Conservation (phyloP, 1,140 invertebrate genomes). For the Musca vetustissima region DNA sequence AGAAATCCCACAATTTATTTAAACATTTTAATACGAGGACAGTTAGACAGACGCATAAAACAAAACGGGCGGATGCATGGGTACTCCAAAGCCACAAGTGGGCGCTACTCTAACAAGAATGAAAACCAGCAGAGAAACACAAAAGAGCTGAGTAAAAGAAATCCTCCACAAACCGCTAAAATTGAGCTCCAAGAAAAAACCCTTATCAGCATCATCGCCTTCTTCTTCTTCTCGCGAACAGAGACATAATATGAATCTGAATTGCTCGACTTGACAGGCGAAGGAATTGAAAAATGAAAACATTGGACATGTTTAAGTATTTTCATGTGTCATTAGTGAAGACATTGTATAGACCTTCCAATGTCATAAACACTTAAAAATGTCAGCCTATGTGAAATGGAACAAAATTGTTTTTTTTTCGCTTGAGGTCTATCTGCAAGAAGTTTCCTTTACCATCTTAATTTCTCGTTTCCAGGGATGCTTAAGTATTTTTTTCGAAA, state of each 20-base stretch:
- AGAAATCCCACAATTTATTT: too few relatives aligned
- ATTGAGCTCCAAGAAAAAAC: background rate
- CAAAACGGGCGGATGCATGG: too few relatives aligned
- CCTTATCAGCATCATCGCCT: background rate
- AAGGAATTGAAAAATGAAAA: conserved; percentile 13
- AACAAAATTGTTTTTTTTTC: too few relatives aligned
- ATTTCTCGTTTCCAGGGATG: too few relatives aligned
- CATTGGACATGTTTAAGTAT: conserved; percentile 22
- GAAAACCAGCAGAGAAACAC: too few relatives aligned
- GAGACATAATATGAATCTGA: background rate
- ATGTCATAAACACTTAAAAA: conserved; percentile 23
- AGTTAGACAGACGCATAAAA: too few relatives aligned
- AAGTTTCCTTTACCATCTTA: too few relatives aligned
- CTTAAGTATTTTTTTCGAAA: background rate
- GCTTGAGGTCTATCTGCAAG: too few relatives aligned
- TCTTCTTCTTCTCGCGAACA: background rate
- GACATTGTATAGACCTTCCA: conserved; percentile 19
- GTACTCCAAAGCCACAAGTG: background rate
- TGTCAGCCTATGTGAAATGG: background rate
- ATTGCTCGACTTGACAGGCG: background rate
- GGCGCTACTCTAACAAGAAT: conserved; percentile 8
- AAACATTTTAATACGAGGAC: too few relatives aligned
- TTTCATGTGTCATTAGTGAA: conserved; percentile 17
- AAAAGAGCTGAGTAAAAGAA: too few relatives aligned
- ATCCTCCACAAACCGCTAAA: too few relatives aligned